Conservation (phyloP, 2,888 invertebrate genomes). For the Trissonchulus sp. region DNA sequence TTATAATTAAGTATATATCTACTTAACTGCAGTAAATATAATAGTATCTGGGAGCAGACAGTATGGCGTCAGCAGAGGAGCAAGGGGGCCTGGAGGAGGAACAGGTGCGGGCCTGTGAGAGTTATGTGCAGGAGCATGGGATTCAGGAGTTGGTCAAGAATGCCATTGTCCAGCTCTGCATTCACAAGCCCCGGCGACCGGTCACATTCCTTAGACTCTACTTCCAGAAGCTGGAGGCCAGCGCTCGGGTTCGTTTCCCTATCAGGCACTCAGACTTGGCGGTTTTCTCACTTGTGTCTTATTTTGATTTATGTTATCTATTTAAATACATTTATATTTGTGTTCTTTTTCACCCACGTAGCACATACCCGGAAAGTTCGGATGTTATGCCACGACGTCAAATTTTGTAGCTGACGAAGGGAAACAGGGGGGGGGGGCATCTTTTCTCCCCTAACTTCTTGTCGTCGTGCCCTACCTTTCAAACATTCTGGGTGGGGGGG, state of each 20-base stretch:
- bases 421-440: too few relatives aligned
- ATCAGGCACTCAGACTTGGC: constrained; percentile 22
- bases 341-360: too few relatives aligned
- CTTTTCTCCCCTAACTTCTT: too few relatives aligned
- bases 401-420: too few relatives aligned
- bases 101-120: constrained; percentile 91
- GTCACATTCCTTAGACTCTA: constrained; percentile 89
- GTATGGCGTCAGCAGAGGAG: too few relatives aligned
- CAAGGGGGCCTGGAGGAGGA: constrained; percentile 85
- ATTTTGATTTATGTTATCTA: not conserved
- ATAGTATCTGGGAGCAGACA: constrained; percentile 29
- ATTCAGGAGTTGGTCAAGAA: constrained; percentile 85
- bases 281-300: not conserved
- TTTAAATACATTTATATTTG: not conserved
- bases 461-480: too few relatives aligned
- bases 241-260: not conserved
- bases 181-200: constrained; percentile 92
- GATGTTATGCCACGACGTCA: too few relatives aligned
- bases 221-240: constrained; percentile 87
- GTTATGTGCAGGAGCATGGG: constrained; percentile 91
- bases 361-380: too few relatives aligned
- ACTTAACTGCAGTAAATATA: not conserved
- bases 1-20: not conserved
- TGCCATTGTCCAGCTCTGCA: constrained; percentile 86
- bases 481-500: too few relatives aligned